phyloP scores from a whole-genome alignment of 2,888 invertebrate species.

The Strigamia crassipes region DNA sequence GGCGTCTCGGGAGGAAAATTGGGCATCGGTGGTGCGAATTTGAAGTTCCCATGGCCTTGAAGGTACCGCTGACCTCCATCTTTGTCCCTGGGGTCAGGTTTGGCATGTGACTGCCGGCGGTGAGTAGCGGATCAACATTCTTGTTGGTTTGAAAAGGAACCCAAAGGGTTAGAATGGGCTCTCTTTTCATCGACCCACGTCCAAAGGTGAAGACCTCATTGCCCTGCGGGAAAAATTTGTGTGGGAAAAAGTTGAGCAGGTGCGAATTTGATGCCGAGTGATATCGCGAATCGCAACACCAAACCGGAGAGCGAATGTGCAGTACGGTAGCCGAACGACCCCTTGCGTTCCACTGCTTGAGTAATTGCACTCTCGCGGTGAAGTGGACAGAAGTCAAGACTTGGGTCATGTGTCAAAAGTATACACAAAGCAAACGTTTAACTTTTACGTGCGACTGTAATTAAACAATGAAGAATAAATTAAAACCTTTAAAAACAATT shows the following conservation, averaged over 20 bases:
- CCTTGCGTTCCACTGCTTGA: constrained; percentile 22
- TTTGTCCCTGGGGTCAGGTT: constrained; percentile 40
- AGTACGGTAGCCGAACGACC: constrained; percentile 33
- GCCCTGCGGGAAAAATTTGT: constrained; percentile 19
- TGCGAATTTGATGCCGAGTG: constrained; percentile 18
- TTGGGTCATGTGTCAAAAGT: constrained; percentile 7
- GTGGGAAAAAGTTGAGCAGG: constrained; percentile 40
- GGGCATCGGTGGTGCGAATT: background rate
- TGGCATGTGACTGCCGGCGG: constrained; percentile 37
- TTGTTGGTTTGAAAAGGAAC: constrained; percentile 18
- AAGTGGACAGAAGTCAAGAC: constrained; percentile 33
- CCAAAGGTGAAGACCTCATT: background rate
- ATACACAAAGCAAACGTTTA: constrained; percentile 2
- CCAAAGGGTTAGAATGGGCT: constrained; percentile 32
- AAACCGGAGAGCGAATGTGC: background rate
- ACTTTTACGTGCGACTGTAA: background rate
- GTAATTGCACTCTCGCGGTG: constrained; percentile 35
- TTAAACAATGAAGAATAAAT: background rate
- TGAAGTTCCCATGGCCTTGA: constrained; percentile 39
- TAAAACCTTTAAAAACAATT: background rate
- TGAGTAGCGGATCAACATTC: constrained; percentile 35
- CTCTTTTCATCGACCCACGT: constrained; percentile 23
- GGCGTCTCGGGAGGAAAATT: background rate
- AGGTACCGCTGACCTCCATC: constrained; percentile 39
- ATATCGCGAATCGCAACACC: background rate